Evolutionary conservation across 2,113 vertebrate species (phyloP), one percentile per base, ranked within the genome.

Genomic region (Chamaea fasciata): DNA sequence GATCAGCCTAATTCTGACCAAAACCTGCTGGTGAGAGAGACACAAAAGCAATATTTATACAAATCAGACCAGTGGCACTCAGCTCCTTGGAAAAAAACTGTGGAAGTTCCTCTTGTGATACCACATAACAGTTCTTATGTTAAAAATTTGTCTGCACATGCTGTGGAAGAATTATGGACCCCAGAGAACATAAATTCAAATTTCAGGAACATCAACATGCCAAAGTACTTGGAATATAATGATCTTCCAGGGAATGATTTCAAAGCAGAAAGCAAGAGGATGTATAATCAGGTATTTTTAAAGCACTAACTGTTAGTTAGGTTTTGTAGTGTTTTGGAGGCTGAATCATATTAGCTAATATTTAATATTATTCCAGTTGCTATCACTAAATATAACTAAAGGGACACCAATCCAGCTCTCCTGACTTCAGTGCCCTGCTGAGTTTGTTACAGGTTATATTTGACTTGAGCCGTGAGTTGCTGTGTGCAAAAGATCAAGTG

Each of bases 61-160:
- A 95, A 88, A 62, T 92, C 71, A 65, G 97, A 98, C 55, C 96
- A 95, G 37, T 98, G 97, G 98, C 90, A 89, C 57, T 97, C 96
- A 30, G 95, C 94, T 87, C 94, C 94, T 70, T 96, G 93, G 81
- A 91, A 95, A 42, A 93, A 90, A 91, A 93, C 71, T 23, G 88
- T 84, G 22, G 90, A 96, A 73, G 86, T 86, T 62, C 89, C 97
- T 88, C 91, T 91, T 65, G 80, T 97, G 84, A 73, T 95, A 49
- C 97, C 97, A 60, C 97, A 97, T 62, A 63, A 79, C 73, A 92
- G 89, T 56, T 83, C 89, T 8, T 84, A 97, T 2, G 80, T 97
- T 31, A 96, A 87, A 70, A 77, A 94, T 41, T 26, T 96, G 39
- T 95, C 97, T 62, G 96, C 94, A 10, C 13, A 3, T 41, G 94